These are phyloP conservation scores for Bujurquina vittata DNA, from an alignment of 2,113 vertebrate species.

Conservation along the genomic window DNA sequence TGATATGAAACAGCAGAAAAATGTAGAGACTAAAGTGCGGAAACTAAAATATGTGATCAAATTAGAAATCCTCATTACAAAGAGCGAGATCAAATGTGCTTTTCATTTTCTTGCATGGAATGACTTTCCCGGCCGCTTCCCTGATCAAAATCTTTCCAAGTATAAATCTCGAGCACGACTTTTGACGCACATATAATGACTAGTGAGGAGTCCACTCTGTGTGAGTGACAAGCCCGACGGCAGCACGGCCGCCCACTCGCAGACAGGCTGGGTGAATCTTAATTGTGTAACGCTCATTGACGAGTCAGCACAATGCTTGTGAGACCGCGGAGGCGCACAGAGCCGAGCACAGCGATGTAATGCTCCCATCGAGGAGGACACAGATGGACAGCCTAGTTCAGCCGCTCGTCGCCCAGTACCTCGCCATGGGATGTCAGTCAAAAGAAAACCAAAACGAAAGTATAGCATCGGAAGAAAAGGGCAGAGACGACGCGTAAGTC, in stretches of 20 bases:
- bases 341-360: slow-evolving; percentile 65
- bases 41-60: not conserved
- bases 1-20: not conserved
- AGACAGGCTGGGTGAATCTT: slow-evolving; percentile 62
- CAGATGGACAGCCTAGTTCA: slow-evolving; percentile 82
- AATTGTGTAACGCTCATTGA: slow-evolving; percentile 70
- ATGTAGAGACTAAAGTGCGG: not conserved
- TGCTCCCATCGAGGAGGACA: slow-evolving; percentile 72
- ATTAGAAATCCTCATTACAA: not conserved
- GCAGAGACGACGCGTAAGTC: slow-evolving; percentile 77
- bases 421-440: slow-evolving; percentile 79
- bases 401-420: slow-evolving; percentile 81
- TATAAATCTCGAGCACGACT: not conserved
- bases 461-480: slow-evolving; percentile 62
- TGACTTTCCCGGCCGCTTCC: not conserved
- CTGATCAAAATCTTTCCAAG: slow-evolving; percentile 1
- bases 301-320: slow-evolving; percentile 72
- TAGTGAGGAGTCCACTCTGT: slow-evolving; percentile 11
- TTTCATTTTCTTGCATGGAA: not conserved
- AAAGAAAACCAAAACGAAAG: slow-evolving; percentile 73
- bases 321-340: slow-evolving; percentile 63
- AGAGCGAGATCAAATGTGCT: not conserved
- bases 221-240: slow-evolving; percentile 66
- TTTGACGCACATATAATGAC: slow-evolving; percentile 22
- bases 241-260: slow-evolving; percentile 73